phyloP scores from a whole-genome alignment of 2,888 invertebrate genomes.

The Eulithis prunata region DNA sequence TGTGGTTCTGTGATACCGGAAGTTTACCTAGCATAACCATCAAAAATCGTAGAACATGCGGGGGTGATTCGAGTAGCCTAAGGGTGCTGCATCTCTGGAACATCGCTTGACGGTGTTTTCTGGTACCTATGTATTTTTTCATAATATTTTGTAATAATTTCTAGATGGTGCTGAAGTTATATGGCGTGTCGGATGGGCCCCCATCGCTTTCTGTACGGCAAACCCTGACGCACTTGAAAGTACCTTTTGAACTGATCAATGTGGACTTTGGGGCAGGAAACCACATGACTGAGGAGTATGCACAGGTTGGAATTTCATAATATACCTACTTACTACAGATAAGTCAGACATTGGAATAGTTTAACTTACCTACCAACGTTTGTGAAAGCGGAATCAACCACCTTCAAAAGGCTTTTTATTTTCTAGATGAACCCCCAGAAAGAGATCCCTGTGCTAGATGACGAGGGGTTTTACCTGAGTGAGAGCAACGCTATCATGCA shows the following conservation, averaged over 20 bases:
- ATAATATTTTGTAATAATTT: no score
- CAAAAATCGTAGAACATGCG: no score
- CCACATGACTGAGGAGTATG: conserved; percentile 89
- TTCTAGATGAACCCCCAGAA: conserved; percentile 90
- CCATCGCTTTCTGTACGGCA: conserved; percentile 90
- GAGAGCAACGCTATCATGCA: conserved; percentile 89
- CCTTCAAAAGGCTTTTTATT: conserved; percentile 5
- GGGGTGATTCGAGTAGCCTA: no score
- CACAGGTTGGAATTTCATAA: conserved; percentile 76
- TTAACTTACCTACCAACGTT: no score
- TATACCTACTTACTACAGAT: no score
- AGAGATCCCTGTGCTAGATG: conserved; percentile 91
- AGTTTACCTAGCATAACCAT: no score
- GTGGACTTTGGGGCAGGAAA: conserved; percentile 89
- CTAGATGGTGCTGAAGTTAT: conserved; percentile 85
- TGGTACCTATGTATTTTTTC: no score
- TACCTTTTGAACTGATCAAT: conserved; percentile 87
- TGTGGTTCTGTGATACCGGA: no score
- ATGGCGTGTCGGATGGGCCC: conserved; percentile 90
- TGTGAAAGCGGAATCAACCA: background rate
- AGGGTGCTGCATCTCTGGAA: no score
- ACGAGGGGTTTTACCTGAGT: conserved; percentile 90
- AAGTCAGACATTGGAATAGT: no score
- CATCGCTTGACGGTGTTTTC: no score
- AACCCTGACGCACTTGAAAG: conserved; percentile 85